A percentile compares a stretch with the other conserved stretches of the same genome.
These are phyloP conservation scores for Holcopasites calliopsidis DNA, from an alignment of 1,140 invertebrate genomes.

Conservation along the genomic window DNA sequence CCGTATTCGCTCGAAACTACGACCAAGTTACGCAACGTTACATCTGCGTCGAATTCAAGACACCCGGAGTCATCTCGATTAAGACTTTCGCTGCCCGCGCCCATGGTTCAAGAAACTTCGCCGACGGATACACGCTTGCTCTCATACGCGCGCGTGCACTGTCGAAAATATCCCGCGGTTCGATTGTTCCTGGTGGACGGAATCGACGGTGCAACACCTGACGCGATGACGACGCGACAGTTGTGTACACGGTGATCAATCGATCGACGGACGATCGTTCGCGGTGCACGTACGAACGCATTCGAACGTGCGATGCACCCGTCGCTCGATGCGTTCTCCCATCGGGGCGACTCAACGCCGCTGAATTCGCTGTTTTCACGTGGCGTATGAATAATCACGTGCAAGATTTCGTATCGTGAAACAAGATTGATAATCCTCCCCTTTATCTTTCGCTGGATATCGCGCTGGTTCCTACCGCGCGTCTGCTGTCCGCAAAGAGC, in stretches of 20 bases:
- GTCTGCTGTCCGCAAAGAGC: not conserved
- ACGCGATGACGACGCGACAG: not conserved
- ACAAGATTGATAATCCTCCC: not conserved
- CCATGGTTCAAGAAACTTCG: too few species aligned
- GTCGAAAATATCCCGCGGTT: not conserved
- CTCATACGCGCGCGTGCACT: too few species aligned
- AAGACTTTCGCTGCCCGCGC: too few species aligned
- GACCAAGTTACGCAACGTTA: not conserved
- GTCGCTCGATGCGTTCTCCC: not conserved
- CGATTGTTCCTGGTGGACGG: not conserved
- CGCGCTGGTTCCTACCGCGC: too few species aligned
- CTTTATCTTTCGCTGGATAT: not conserved
- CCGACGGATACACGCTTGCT: too few species aligned
- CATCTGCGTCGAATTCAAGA: too few species aligned
- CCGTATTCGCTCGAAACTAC: not conserved
- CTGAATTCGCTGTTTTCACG: not conserved
- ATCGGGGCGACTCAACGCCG: not conserved
- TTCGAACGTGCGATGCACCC: too few species aligned
- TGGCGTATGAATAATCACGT: not conserved
- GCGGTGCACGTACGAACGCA: too few species aligned
- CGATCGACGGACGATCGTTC: not conserved
- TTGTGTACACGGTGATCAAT: not conserved
- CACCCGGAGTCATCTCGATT: not conserved
- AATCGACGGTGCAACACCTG: not conserved
- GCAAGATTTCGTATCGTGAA: not conserved